A percentile compares a stretch with the other conserved stretches of the same genome.
Conservation (phyloP, 2,113 vertebrate genomes). For the Otocyon megalotis region DNA sequence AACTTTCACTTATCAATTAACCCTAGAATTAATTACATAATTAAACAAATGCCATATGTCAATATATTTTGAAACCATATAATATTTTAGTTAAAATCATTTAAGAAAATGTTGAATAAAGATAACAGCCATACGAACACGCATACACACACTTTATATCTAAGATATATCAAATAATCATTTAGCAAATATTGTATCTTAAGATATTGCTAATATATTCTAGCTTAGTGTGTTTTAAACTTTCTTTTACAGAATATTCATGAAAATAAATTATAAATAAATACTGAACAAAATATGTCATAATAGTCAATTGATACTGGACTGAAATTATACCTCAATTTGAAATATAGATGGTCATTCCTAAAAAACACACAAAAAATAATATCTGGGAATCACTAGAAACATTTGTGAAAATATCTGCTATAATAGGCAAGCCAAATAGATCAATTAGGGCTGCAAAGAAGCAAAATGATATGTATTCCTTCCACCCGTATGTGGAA, state of each 20-base stretch:
- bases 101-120: slow-evolving; percentile 13
- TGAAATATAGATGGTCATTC: not conserved
- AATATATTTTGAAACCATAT: slow-evolving; percentile 2
- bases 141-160: not conserved
- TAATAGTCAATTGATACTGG: not conserved
- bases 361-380: not conserved
- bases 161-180: not conserved
- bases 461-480: slow-evolving; percentile 9
- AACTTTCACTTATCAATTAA: not conserved
- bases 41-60: not conserved
- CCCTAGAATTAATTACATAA: not conserved
- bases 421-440: not conserved
- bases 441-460: not conserved
- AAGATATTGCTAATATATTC: slow-evolving; percentile 20
- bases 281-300: not conserved
- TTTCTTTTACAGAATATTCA: not conserved
- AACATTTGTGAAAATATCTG: slow-evolving; percentile 39
- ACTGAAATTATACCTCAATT: not conserved
- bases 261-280: not conserved
- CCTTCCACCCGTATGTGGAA: not conserved
- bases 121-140: not conserved
- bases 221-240: not conserved
- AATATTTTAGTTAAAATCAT: not conserved
- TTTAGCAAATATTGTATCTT: not conserved
- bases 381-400: slow-evolving; percentile 25